Percentiles rank a stretch among this genome's conserved stretches.
phyloP scores from a whole-genome alignment of 1,140 invertebrate species.

The Drosophila biarmipes region DNA sequence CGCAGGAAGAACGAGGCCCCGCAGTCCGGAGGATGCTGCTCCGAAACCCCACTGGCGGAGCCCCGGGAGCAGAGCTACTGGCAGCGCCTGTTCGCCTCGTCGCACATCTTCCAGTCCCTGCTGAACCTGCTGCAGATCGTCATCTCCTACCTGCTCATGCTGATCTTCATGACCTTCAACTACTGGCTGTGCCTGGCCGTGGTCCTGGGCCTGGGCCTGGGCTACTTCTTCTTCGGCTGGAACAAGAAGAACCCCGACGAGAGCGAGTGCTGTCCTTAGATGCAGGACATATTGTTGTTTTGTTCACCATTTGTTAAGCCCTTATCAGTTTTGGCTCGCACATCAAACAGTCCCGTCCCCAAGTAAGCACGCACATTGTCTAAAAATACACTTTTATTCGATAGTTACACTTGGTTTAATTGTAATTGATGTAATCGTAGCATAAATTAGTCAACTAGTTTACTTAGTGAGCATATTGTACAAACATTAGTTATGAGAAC shows the following conservation, averaged over 20 bases:
- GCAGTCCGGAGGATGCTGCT: slow-evolving; percentile 43
- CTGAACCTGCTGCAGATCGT: slow-evolving; percentile 95
- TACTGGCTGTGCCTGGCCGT: slow-evolving; percentile 96
- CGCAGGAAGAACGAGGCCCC: slow-evolving; percentile 36
- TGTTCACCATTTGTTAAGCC: slow-evolving; percentile 2
- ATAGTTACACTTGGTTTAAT: slow-evolving; percentile 61
- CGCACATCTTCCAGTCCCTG: slow-evolving; percentile 92
- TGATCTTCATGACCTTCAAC: slow-evolving; percentile 99
- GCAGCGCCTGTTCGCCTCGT: slow-evolving; percentile 52
- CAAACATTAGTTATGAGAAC: slow-evolving; percentile 76
- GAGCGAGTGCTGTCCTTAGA: slow-evolving; percentile 65
- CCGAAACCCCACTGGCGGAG: slow-evolving; percentile 55
- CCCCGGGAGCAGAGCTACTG: slow-evolving; percentile 52
- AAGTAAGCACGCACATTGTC: slow-evolving; percentile 61
- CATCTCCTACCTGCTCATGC: slow-evolving; percentile 96
- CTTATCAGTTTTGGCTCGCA: slow-evolving; percentile 14
- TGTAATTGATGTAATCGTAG: slow-evolving; percentile 52
- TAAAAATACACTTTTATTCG: slow-evolving; percentile 71
- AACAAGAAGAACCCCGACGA: slow-evolving; percentile 64
- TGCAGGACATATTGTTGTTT: not conserved
- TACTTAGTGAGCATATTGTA: slow-evolving; percentile 78
- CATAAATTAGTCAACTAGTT: slow-evolving; percentile 77
- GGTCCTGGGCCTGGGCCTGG: slow-evolving; percentile 93
- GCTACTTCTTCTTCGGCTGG: slow-evolving; percentile 98
- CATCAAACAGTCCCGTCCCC: slow-evolving; percentile 33